Evolutionary conservation across 2,888 invertebrate species (phyloP).

Genomic region (Dastarcus helophoroides): DNA sequence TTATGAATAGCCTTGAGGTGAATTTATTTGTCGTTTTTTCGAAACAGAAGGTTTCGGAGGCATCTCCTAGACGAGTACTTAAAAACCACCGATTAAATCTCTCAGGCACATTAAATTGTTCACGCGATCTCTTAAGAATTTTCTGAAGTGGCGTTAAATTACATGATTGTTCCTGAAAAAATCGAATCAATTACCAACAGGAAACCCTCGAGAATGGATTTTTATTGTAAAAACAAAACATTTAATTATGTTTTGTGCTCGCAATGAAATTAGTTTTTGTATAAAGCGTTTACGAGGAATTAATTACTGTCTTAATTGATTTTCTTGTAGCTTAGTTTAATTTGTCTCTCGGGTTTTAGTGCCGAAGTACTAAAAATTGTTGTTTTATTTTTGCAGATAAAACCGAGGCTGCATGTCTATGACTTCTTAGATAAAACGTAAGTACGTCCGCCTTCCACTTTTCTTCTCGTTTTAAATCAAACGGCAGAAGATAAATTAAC

Average conservation of each 20-base stretch:
- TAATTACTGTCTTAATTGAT: constrained; percentile 34
- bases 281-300: constrained; percentile 32
- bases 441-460: constrained; percentile 10
- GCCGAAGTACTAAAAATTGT: constrained; percentile 22
- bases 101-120: constrained; percentile 13
- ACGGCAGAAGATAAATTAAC: too few species aligned
- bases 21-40: too few species aligned
- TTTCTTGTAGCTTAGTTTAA: constrained; percentile 31
- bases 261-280: constrained; percentile 34
- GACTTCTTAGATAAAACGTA: constrained; percentile 17
- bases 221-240: constrained; percentile 31
- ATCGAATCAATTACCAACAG: constrained; percentile 26
- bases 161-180: constrained; percentile 23
- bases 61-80: too few species aligned
- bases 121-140: constrained; percentile 5
- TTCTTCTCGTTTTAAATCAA: too few species aligned
- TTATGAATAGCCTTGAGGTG: too few species aligned
- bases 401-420: constrained; percentile 18
- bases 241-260: constrained; percentile 34
- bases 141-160: constrained; percentile 24
- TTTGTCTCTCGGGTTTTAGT: constrained; percentile 27
- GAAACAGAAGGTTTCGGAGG: too few species aligned
- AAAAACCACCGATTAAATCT: constrained; percentile 13
- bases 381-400: constrained; percentile 20
- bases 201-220: constrained; percentile 28